Conservation (phyloP, 2,113 vertebrate genomes). For the Salminus brasiliensis region DNA sequence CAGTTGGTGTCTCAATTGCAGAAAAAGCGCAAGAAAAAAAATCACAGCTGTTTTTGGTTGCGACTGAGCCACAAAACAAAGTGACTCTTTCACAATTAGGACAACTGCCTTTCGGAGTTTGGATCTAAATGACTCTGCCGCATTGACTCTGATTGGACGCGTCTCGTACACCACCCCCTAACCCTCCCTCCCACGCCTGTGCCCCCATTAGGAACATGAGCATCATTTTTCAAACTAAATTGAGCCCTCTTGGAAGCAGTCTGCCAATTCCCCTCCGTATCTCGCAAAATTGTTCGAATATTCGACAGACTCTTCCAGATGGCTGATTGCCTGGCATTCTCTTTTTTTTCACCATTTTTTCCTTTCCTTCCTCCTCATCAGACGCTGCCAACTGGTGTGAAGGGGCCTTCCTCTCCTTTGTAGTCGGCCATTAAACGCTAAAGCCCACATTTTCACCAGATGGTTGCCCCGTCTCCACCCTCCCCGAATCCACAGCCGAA, state of each 20-base stretch:
- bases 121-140: conserved; percentile 36
- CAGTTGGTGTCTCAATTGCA: conserved; percentile 51
- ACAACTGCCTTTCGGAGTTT: conserved; percentile 35
- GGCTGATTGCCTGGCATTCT: conserved; percentile 63
- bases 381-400: conserved; percentile 57
- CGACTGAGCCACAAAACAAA: conserved; percentile 40
- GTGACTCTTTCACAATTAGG: conserved; percentile 50
- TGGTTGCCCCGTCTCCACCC: conserved; percentile 54
- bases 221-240: conserved; percentile 65
- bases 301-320: conserved; percentile 61
- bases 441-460: conserved; percentile 56
- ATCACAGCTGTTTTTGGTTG: conserved; percentile 38
- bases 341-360: conserved; percentile 57
- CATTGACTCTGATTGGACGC: conserved; percentile 49
- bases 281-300: conserved; percentile 58
- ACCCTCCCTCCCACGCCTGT: conserved; percentile 15
- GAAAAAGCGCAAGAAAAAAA: conserved; percentile 20
- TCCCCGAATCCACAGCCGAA: conserved; percentile 38
- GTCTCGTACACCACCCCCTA: neutral
- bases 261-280: conserved; percentile 58
- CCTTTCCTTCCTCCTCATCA: conserved; percentile 44
- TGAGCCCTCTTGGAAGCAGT: conserved; percentile 57
- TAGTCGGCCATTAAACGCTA: conserved; percentile 51
- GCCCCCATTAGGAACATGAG: conserved; percentile 53
- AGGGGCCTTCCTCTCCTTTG: conserved; percentile 47